Evolutionary conservation across 2,888 invertebrate species (phyloP), one percentile per base, ranked within the genome.

Genomic region (Alloplasta piceator): DNA sequence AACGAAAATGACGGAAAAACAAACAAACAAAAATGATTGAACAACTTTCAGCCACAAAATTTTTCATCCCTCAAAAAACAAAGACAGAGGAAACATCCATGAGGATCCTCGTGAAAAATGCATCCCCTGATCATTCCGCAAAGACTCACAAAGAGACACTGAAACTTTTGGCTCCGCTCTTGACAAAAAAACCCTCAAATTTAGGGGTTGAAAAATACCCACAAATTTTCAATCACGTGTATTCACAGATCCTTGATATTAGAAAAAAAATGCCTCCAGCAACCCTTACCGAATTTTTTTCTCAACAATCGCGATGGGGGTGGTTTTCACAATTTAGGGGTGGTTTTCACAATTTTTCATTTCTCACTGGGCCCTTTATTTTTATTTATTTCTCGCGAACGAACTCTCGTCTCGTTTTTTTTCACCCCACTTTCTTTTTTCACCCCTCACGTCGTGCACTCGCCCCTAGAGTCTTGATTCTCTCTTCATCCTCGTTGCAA

Each of bases 391-490:
- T 26, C 26, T 26, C 26, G 26, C 3, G 26, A 26, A 3, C 26
- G 26, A 26, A 26, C 26, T 26, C 26, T 26, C 26, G 26, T 26
- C 26, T 26, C 26, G 26, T 26, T 26, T 26, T 26, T 26, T 26
- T 26, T 26, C 3, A 2, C 26, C 1, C 26, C 26, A 26, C 26
- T 26, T 50, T 12, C 7, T 6, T 48, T 56, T 56, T 46, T 70
- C 58, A 38, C 38, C 46, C 58, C 46, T 38, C 36, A 36, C 70
- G 70, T 46, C 70, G 43, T 48, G 56, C 70, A 70, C 70, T 68
- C 56, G 67, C 46, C 14, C 68, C 14, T 58, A 56, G 48, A 43
- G 12, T 48, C 58, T 46, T 12, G 38, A 60, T 58, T 38, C 38
- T 52, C 55, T 56, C 61, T 76, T 52, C 68, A 16, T 66, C 55